Conservation (phyloP, 2,113 vertebrate genomes). For the Microcebus jonahi region DNA sequence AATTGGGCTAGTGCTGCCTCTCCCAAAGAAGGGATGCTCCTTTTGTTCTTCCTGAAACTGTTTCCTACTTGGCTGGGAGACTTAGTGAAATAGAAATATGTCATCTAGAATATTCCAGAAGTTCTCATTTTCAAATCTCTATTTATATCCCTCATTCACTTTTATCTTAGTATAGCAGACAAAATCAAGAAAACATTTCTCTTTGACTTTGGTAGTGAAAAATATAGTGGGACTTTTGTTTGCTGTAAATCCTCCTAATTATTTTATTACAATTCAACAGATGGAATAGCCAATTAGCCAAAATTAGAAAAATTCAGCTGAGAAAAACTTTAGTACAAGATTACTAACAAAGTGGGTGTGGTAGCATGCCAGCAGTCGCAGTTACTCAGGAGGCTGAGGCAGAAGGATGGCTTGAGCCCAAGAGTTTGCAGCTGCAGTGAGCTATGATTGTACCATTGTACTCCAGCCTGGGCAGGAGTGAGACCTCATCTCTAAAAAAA, state of each 20-base stretch:
- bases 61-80: neutral
- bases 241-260: constrained; percentile 32
- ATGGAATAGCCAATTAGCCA: neutral
- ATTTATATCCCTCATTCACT: neutral
- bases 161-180: constrained; percentile 18
- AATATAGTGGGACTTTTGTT: neutral
- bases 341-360: neutral
- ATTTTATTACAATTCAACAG: constrained; percentile 19
- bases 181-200: constrained; percentile 12
- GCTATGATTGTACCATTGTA: no score
- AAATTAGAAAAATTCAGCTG: constrained; percentile 34
- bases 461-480: no score
- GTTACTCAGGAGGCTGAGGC: no score
- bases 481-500: neutral
- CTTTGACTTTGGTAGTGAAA: constrained; percentile 41
- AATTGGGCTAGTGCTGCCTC: neutral
- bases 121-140: constrained; percentile 7
- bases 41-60: neutral
- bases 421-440: no score
- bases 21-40: neutral
- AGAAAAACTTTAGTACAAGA: neutral
- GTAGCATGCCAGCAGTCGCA: no score
- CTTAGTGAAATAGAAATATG: neutral
- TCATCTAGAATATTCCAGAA: constrained; percentile 23
- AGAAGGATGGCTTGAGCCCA: no score